Percentiles rank a stretch among this genome's conserved stretches.
These are phyloP conservation scores for Laothoe populi DNA, from an alignment of 2,888 invertebrate species.

Conservation along the genomic window DNA sequence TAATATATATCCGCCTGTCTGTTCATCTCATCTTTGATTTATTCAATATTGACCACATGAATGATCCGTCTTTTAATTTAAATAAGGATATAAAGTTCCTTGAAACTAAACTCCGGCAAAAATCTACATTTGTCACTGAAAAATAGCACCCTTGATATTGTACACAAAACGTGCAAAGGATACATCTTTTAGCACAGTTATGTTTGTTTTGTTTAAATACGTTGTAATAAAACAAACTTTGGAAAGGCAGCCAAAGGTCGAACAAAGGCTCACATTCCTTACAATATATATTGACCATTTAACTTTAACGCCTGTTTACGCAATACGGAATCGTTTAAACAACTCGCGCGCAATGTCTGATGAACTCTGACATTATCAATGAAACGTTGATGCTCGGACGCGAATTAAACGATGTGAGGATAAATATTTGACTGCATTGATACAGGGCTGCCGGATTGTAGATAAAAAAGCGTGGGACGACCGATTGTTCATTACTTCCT, in stretches of 20 bases:
- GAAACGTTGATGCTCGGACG: conserved; percentile 5
- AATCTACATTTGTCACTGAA: background rate
- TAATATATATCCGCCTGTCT: background rate
- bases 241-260: conserved; percentile 42
- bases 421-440: background rate
- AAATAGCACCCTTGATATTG: conserved; percentile 61
- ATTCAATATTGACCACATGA: too few relatives aligned
- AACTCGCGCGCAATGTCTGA: conserved; percentile 32
- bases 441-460: background rate
- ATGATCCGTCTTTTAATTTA: background rate
- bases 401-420: background rate
- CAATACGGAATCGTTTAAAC: conserved; percentile 43
- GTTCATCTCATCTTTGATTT: too few relatives aligned
- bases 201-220: conserved; percentile 36
- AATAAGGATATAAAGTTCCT: background rate
- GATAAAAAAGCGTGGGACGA: too few relatives aligned
- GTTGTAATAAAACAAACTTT: conserved; percentile 32
- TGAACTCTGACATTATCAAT: conserved; percentile 25
- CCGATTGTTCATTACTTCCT: too few relatives aligned
- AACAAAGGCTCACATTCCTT: conserved; percentile 41
- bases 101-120: background rate
- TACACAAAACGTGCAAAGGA: conserved; percentile 45
- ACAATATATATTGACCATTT: conserved; percentile 30
- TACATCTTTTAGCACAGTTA: conserved; percentile 50
- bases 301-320: conserved; percentile 43